These are phyloP conservation scores for Percopsis omiscomaycus DNA, from an alignment of 2,797 vertebrate genomes.

Conservation along the genomic window DNA sequence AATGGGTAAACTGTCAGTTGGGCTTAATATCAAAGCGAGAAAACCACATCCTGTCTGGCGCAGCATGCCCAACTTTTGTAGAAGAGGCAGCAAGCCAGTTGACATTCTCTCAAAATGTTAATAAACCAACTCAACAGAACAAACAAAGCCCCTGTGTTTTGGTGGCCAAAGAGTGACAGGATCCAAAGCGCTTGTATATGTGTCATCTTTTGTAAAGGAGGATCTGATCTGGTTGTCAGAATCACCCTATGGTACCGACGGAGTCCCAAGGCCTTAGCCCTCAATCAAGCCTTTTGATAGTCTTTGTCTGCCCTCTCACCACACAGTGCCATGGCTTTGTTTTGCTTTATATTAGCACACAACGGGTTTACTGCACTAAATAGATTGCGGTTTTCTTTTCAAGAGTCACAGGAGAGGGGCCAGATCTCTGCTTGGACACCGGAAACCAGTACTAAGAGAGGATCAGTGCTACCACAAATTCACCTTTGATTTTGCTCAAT, in stretches of 20 bases:
- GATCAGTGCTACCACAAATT: constrained; percentile 54
- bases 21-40: constrained; percentile 66
- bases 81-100: constrained; percentile 61
- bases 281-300: constrained; percentile 70
- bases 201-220: constrained; percentile 78
- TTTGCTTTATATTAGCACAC: constrained; percentile 58
- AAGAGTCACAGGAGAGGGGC: constrained; percentile 41
- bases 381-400: constrained; percentile 42
- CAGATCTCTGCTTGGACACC: constrained; percentile 59
- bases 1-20: constrained; percentile 65
- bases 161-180: constrained; percentile 66
- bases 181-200: constrained; percentile 63
- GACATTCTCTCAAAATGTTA: constrained; percentile 54
- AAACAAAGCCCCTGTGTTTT: constrained; percentile 71
- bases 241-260: constrained; percentile 63
- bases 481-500: constrained; percentile 58
- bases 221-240: constrained; percentile 74
- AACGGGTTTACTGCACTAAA: constrained; percentile 56
- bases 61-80: constrained; percentile 43
- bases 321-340: constrained; percentile 66
- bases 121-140: constrained; percentile 68
- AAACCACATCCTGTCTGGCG: constrained; percentile 72
- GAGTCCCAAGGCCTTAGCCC: constrained; percentile 67
- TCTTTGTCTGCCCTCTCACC: constrained; percentile 70
- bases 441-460: constrained; percentile 61